A percentile compares a stretch with the other conserved stretches of the same genome.
Conservation (phyloP, 2,113 vertebrate genomes). For the Symphodus melops region DNA sequence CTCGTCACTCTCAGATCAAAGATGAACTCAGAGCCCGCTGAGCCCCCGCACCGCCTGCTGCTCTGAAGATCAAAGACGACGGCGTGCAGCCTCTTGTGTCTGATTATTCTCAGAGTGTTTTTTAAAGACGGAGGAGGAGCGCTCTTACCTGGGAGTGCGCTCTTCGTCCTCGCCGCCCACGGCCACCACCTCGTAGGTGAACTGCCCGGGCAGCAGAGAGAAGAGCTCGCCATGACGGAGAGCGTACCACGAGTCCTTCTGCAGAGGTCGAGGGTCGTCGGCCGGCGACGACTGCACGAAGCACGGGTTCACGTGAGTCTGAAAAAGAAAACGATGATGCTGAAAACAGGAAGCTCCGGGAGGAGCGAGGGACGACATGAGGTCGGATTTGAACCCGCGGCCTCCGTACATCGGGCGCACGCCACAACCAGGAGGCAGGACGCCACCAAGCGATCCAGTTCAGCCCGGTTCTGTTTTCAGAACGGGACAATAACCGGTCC, state of each 20-base stretch:
- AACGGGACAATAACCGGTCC: no score
- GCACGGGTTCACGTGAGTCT: constrained; percentile 87
- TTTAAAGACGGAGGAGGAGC: not conserved
- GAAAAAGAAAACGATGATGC: not conserved
- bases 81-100: not conserved
- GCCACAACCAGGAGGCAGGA: no score
- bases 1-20: not conserved
- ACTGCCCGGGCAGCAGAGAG: constrained; percentile 86
- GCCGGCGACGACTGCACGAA: constrained; percentile 81
- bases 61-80: constrained; percentile 16
- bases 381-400: no score
- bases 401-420: no score
- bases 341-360: not conserved
- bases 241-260: constrained; percentile 79
- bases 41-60: not conserved
- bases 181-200: constrained; percentile 81
- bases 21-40: not conserved
- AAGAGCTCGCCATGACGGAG: constrained; percentile 84
- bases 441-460: no score
- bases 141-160: constrained; percentile 66
- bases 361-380: no score
- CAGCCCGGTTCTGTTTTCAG: no score
- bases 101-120: not conserved
- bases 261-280: constrained; percentile 78
- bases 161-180: constrained; percentile 29